These are phyloP conservation scores for Odontamblyopus rebecca DNA, from an alignment of 2,797 vertebrate species.

Conservation along the genomic window DNA sequence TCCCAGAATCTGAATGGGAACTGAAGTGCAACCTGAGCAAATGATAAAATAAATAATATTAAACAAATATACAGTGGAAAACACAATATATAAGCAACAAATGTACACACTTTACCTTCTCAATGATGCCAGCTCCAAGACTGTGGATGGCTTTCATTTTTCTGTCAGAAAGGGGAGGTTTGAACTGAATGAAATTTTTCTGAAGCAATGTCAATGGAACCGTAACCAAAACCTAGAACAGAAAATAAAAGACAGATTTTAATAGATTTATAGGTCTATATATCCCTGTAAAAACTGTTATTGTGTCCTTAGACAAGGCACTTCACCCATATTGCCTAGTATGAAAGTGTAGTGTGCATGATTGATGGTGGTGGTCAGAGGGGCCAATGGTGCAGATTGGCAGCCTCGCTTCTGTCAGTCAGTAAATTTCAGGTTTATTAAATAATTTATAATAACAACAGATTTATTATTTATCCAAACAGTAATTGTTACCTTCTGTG, in stretches of 20 bases:
- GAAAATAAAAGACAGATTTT: neutral
- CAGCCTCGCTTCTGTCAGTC: no score
- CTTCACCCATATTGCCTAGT: no score
- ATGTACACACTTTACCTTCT: slow-evolving; percentile 81
- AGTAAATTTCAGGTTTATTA: no score
- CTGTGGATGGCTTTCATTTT: slow-evolving; percentile 97
- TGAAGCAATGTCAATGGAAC: slow-evolving; percentile 91
- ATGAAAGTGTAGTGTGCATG: no score
- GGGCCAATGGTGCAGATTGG: no score
- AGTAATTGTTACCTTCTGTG: slow-evolving; percentile 84
- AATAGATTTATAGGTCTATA: neutral
- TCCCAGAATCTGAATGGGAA: slow-evolving; percentile 97
- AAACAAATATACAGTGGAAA: neutral
- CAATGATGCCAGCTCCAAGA: slow-evolving; percentile 92
- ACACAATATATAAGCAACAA: neutral
- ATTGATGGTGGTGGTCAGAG: no score
- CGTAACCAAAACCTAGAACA: slow-evolving; percentile 87
- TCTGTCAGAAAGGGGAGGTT: slow-evolving; percentile 87
- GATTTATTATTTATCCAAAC: neutral
- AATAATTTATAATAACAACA: no score
- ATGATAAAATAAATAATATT: neutral
- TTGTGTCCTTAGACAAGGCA: no score
- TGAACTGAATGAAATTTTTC: slow-evolving; percentile 88
- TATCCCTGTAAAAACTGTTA: no score
- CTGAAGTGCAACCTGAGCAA: slow-evolving; percentile 87